Percentiles rank a stretch among this genome's conserved stretches.
These are phyloP conservation scores for Parapsyche elsis DNA, from an alignment of 1,140 invertebrate genomes.

Conservation along the genomic window DNA sequence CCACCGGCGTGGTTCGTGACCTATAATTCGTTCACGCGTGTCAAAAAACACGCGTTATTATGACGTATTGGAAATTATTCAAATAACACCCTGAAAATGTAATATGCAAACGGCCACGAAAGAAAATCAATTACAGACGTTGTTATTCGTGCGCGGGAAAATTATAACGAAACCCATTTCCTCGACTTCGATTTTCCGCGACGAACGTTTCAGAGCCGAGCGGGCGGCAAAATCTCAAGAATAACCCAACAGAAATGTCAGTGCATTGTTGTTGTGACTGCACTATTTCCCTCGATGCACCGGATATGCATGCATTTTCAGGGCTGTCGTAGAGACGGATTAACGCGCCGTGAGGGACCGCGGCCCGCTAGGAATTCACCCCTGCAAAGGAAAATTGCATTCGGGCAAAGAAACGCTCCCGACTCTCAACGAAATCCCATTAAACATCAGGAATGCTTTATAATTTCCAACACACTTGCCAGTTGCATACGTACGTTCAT, in stretches of 20 bases:
- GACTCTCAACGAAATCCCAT: constrained; percentile 21
- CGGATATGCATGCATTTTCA: constrained; percentile 19
- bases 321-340: constrained; percentile 9
- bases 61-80: constrained; percentile 11
- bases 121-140: not conserved
- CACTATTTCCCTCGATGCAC: constrained; percentile 26
- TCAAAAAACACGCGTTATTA: constrained; percentile 8
- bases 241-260: too few relatives aligned
- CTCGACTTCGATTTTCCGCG: not conserved
- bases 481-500: too few relatives aligned
- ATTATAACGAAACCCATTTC: not conserved
- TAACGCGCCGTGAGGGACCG: not conserved
- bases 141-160: not conserved
- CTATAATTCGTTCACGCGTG: not conserved
- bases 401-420: constrained; percentile 7
- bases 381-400: constrained; percentile 26
- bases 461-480: not conserved
- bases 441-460: constrained; percentile 14
- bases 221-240: too few relatives aligned
- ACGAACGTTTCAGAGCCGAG: not conserved
- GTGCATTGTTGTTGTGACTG: not conserved
- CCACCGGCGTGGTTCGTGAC: not conserved
- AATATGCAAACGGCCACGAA: constrained; percentile 7
- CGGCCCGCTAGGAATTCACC: constrained; percentile 7
- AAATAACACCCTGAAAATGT: not conserved